Evolutionary conservation across 2,888 invertebrate genomes (phyloP).

Genomic region (Lithophane socia): DNA sequence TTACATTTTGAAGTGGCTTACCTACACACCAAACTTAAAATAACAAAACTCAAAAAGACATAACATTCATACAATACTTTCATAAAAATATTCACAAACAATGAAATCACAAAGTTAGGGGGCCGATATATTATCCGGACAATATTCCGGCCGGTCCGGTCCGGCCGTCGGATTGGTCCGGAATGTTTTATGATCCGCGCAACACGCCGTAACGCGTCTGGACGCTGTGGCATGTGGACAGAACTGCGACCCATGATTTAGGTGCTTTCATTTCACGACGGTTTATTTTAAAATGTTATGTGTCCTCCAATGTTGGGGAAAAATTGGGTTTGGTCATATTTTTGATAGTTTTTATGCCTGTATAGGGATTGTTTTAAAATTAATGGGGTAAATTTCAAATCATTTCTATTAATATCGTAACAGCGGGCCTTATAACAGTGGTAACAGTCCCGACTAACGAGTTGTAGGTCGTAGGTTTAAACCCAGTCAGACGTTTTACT

Average conservation of each 20-base stretch:
- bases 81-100: slow-evolving; percentile 67
- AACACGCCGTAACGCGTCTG: slow-evolving; percentile 78
- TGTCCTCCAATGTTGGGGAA: slow-evolving; percentile 50
- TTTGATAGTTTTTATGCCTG: neutral
- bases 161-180: slow-evolving; percentile 70
- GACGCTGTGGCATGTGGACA: slow-evolving; percentile 84
- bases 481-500: too few relatives aligned
- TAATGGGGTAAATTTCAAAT: neutral
- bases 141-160: slow-evolving; percentile 65
- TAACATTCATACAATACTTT: slow-evolving; percentile 26
- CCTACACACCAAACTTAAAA: slow-evolving; percentile 10
- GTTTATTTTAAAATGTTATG: slow-evolving; percentile 76
- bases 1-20: too few relatives aligned
- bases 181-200: slow-evolving; percentile 83
- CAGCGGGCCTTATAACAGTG: too few relatives aligned
- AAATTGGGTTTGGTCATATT: neutral
- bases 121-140: slow-evolving; percentile 69
- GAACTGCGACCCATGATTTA: slow-evolving; percentile 84
- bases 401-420: neutral
- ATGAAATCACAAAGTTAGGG: slow-evolving; percentile 70
- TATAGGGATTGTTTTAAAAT: neutral
- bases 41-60: slow-evolving; percentile 9
- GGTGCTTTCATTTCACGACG: slow-evolving; percentile 82
- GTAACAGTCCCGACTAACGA: too few relatives aligned
- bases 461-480: too few relatives aligned